Conservation (phyloP, 1,140 invertebrate species). For the Littorina saxatilis region DNA sequence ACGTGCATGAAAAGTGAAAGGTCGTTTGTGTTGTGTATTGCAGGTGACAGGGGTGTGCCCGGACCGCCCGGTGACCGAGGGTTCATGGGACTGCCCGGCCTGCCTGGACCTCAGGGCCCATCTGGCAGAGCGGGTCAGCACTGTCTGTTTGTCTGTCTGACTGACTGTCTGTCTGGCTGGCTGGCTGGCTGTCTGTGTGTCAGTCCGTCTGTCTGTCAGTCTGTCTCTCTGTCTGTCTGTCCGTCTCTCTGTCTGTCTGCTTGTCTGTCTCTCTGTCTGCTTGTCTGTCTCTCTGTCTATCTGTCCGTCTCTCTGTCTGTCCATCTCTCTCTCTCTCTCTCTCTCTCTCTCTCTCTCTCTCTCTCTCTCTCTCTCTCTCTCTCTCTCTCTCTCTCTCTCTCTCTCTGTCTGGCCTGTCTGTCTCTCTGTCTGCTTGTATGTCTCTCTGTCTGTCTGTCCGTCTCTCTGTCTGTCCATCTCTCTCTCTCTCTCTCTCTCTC, state of each 20-base stretch:
- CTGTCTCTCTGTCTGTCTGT: conserved; percentile 14
- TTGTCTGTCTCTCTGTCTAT: background rate
- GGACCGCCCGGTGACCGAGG: conserved; percentile 67
- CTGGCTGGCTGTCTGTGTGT: background rate
- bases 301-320: background rate
- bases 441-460: background rate
- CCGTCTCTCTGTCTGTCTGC: background rate
- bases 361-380: background rate
- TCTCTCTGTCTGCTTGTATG: background rate
- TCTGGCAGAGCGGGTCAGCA: conserved; percentile 53
- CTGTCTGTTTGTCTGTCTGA: too few relatives aligned
- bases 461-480: background rate
- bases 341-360: background rate
- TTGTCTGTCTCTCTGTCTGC: background rate
- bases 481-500: conserved; percentile 31
- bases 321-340: background rate
- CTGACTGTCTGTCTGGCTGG: background rate
- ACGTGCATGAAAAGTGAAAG: too few relatives aligned
- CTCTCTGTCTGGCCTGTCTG: background rate
- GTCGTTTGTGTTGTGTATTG: too few relatives aligned
- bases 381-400: background rate
- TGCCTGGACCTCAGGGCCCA: conserved; percentile 65
- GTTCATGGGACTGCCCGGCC: conserved; percentile 65
- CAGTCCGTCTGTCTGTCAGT: background rate
- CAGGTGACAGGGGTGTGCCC: conserved; percentile 64